Percentiles rank a stretch among this genome's conserved stretches.
phyloP scores from a whole-genome alignment of 2,888 invertebrate genomes.

The Eristalinus sepulchralis region DNA sequence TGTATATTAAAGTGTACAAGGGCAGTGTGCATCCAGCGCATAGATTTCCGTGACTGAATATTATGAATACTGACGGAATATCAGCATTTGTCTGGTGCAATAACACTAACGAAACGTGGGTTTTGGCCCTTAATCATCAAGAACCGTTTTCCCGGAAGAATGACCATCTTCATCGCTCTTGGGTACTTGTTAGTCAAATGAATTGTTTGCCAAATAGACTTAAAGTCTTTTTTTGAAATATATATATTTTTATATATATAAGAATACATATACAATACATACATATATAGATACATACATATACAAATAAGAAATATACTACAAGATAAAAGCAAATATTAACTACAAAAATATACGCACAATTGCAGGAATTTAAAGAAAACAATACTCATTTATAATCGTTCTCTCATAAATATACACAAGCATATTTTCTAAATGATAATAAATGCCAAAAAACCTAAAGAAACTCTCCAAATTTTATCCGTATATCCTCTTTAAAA shows the following conservation, averaged over 20 bases:
- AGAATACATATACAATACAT: neutral
- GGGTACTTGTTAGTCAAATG: neutral
- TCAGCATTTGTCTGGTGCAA: conserved; percentile 6
- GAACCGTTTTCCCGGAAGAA: neutral
- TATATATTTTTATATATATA: neutral
- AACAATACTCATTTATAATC: neutral
- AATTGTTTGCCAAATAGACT: neutral
- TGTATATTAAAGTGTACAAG: neutral
- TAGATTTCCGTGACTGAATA: conserved; percentile 4
- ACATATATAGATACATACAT: too few relatives aligned
- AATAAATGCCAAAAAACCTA: neutral
- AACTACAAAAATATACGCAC: neutral
- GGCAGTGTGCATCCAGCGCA: neutral
- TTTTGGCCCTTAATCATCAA: neutral
- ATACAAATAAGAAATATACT: neutral
- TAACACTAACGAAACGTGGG: neutral
- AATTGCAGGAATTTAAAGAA: neutral
- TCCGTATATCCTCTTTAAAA: neutral
- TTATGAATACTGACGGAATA: neutral
- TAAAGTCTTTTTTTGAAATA: neutral
- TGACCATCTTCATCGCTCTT: neutral
- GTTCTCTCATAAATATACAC: neutral
- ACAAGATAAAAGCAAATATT: neutral
- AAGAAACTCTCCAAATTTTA: neutral
- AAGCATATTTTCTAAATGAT: neutral